Conservation (phyloP, 2,888 invertebrate species). For the Drosophila fulvimacula region DNA sequence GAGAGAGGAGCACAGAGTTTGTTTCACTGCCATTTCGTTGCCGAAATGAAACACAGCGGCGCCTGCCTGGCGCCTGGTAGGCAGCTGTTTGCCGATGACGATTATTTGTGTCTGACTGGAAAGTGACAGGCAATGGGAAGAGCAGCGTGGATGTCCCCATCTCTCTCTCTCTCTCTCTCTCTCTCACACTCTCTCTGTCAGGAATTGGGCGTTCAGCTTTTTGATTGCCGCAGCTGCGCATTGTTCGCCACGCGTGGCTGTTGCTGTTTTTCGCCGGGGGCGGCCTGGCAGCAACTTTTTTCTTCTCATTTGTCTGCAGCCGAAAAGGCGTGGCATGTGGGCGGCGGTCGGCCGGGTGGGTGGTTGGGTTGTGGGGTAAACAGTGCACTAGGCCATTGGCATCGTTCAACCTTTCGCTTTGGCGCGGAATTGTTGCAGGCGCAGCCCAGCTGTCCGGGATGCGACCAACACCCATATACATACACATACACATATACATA, state of each 20-base stretch:
- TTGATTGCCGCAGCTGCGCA: slow-evolving; percentile 64
- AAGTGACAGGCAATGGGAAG: slow-evolving; percentile 42
- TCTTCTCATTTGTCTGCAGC: slow-evolving; percentile 19
- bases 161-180: neutral
- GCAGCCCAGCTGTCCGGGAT: slow-evolving; percentile 50
- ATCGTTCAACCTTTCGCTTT: slow-evolving; percentile 68
- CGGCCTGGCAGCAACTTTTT: slow-evolving; percentile 45
- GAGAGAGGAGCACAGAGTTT: slow-evolving; percentile 10
- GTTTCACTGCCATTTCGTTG: slow-evolving; percentile 76
- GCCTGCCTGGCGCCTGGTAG: slow-evolving; percentile 75
- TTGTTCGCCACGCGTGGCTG: slow-evolving; percentile 9
- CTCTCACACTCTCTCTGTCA: neutral
- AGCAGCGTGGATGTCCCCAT: neutral
- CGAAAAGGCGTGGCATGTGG: slow-evolving; percentile 44
- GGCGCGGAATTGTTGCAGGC: slow-evolving; percentile 60
- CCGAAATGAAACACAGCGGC: slow-evolving; percentile 41
- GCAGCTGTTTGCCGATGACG: slow-evolving; percentile 74
- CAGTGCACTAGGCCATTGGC: slow-evolving; percentile 80
- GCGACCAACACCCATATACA: slow-evolving; percentile 45
- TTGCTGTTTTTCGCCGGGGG: slow-evolving; percentile 37
- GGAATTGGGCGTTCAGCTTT: slow-evolving; percentile 76
- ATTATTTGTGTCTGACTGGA: slow-evolving; percentile 63
- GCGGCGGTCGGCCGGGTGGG: neutral
- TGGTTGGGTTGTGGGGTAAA: slow-evolving; percentile 12
- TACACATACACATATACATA: too few species aligned